Conservation (phyloP, 2,888 invertebrate species). For the Dasysyrphus tricinctus region DNA sequence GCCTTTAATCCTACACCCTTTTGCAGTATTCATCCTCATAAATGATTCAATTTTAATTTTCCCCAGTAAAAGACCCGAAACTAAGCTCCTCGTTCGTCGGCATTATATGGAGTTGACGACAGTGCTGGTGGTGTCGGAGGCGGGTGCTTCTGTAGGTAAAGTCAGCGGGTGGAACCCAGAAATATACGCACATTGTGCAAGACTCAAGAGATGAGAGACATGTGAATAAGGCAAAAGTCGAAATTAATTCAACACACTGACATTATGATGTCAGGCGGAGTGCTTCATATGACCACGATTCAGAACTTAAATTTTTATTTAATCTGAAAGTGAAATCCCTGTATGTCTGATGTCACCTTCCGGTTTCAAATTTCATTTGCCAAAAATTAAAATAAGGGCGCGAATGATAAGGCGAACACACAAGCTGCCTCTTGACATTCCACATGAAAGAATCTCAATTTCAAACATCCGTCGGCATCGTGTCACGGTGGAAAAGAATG, state of each 20-base stretch:
- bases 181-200: slow-evolving; percentile 53
- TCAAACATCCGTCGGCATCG: slow-evolving; percentile 3
- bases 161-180: neutral
- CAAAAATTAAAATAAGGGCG: slow-evolving; percentile 25
- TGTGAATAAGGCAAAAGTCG: slow-evolving; percentile 15
- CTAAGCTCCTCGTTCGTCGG: slow-evolving; percentile 55
- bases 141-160: neutral
- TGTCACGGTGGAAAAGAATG: neutral
- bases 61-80: slow-evolving; percentile 65
- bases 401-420: slow-evolving; percentile 44
- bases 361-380: slow-evolving; percentile 13
- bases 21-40: slow-evolving; percentile 70
- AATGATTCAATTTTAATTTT: slow-evolving; percentile 76
- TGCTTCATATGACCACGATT: slow-evolving; percentile 51
- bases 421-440: slow-evolving; percentile 29
- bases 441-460: slow-evolving; percentile 48
- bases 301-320: slow-evolving; percentile 29
- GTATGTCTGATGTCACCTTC: slow-evolving; percentile 11
- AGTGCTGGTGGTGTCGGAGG: neutral
- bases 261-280: slow-evolving; percentile 45
- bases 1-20: slow-evolving; percentile 61
- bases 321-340: slow-evolving; percentile 12
- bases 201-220: slow-evolving; percentile 23
- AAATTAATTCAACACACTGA: slow-evolving; percentile 53
- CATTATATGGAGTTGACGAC: slow-evolving; percentile 3